Base-by-base conservation (phyloP, 2,113 vertebrate genomes). In the Cricetomys ansorgei region DNA sequence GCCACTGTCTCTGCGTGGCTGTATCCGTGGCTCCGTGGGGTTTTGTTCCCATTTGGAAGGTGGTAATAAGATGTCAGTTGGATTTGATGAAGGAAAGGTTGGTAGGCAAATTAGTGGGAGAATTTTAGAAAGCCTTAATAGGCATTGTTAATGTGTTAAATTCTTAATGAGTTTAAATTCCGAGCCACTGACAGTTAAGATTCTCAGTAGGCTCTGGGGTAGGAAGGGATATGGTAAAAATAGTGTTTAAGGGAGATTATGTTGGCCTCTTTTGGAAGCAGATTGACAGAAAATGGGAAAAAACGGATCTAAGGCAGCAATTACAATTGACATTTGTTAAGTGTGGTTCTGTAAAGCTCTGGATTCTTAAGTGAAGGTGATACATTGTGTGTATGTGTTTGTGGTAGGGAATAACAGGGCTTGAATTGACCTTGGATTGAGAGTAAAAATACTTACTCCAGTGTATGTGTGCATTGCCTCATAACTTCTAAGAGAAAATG, bases 91-190 rank as follows among this genome's bases (percentile, higher is more conserved):
- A 31, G 40, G 15, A 29, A 16, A 62, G 40, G 17, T 70, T 37
- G 45, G 37, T 40, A 48, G 75, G 50, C 43, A 48, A 93, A 6
- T 88, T 75, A 87, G 67, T 72, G 37, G 57, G 90, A 94, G 75
- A 50, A 16, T 31, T 85, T 91, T 69, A 64, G 87, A 95, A 94
- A 53, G 23, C 15, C 10, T 89, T 92, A 59, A n/a, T 89, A 80
- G 67, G 31, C 69, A 69, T 67, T 86, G 77, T 57, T 83, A 86
- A 73, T 91, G 27, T 45, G 40, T 92, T 92, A 76, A 81, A 72
- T 45, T 88, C 17, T 85, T 92, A 93, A 91, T 91, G 79, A 92
- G 76, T 70, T 94, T 94, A 84, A 79, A 94, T 88, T 93, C 87
- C 79, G 79, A 75, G 91, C 10, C 59, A 34, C 89, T 84, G 76